phyloP scores from a whole-genome alignment of 2,113 vertebrate species.

The Macrotus californicus region DNA sequence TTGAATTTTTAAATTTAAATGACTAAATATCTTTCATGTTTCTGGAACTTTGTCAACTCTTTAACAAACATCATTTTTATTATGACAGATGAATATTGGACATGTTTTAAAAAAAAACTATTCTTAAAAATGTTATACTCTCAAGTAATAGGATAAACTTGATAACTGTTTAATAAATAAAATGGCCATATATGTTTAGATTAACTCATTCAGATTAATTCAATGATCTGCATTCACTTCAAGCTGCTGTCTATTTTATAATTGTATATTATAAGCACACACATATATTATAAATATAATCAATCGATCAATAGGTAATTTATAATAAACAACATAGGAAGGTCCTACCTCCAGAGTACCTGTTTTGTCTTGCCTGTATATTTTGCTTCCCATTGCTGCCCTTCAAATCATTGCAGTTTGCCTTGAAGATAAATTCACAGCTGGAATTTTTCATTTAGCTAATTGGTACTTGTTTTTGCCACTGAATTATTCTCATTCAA shows the following conservation, averaged over 20 bases:
- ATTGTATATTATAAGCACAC: neutral
- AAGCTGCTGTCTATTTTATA: neutral
- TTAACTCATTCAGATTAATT: neutral
- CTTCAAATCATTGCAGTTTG: conserved; percentile 56
- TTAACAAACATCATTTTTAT: neutral
- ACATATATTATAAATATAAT: neutral
- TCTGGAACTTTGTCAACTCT: neutral
- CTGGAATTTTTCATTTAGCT: conserved; percentile 62
- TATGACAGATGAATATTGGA: neutral
- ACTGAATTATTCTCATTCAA: conserved; percentile 46
- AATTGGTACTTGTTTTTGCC: conserved; percentile 57
- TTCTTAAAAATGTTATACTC: neutral
- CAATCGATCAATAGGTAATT: neutral
- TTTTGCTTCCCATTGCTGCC: neutral
- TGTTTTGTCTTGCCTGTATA: conserved; percentile 14
- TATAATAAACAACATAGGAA: neutral
- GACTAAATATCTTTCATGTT: neutral
- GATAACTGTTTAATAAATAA: neutral
- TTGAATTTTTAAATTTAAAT: neutral
- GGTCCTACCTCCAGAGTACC: neutral
- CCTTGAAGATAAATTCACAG: conserved; percentile 55
- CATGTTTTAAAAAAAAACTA: neutral
- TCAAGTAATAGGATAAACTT: neutral
- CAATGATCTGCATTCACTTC: neutral
- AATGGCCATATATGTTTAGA: neutral